Conservation (phyloP, 2,888 invertebrate species). For the Ormyrus rosae region DNA sequence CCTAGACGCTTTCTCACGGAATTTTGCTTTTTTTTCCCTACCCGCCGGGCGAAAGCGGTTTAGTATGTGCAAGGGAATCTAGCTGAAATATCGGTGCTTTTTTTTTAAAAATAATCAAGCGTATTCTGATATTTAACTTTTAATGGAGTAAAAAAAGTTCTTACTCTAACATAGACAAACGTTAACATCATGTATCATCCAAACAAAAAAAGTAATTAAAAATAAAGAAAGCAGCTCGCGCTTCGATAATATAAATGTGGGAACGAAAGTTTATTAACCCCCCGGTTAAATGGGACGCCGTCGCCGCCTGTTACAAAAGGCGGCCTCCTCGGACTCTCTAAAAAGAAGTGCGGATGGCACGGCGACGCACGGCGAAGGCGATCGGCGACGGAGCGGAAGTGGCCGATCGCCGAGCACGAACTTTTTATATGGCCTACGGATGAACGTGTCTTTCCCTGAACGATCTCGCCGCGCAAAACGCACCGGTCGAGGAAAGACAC, state of each 20-base stretch:
- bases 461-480: slow-evolving; percentile 60
- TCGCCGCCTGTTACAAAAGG: not conserved
- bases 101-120: not conserved
- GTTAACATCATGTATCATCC: no score
- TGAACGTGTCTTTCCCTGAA: slow-evolving; percentile 63
- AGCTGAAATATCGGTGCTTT: not conserved
- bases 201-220: no score
- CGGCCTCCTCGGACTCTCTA: not conserved
- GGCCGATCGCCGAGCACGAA: slow-evolving; percentile 51
- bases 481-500: slow-evolving; percentile 69
- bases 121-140: no score
- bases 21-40: not conserved
- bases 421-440: slow-evolving; percentile 47
- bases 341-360: slow-evolving; percentile 11
- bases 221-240: no score
- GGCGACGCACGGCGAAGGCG: not conserved
- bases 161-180: no score
- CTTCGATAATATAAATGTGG: no score
- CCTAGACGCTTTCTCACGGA: not conserved
- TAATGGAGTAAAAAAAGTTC: no score
- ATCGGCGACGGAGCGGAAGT: slow-evolving; percentile 44
- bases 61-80: slow-evolving; percentile 1
- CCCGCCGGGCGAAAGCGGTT: not conserved
- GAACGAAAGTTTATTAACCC: no score
- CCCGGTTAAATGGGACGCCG: no score